Evolutionary conservation across 2,797 vertebrate genomes (phyloP), one percentile per base, ranked within the genome.

Genomic region (Fratercula arctica): DNA sequence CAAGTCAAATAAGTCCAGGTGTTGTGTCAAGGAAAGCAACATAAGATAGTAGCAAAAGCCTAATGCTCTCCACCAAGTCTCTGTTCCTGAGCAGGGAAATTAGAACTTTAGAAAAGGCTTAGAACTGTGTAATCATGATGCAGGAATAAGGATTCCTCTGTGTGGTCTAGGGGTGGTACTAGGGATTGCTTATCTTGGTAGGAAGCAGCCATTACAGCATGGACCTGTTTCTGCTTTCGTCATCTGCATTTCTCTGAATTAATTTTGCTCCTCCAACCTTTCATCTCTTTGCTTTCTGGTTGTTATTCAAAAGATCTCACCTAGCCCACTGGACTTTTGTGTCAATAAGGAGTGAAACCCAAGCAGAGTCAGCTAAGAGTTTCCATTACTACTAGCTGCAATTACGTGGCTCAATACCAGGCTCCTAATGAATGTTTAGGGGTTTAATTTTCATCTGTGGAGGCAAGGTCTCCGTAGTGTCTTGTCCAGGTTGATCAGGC

Each of bases 361-460:
- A 69, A 95, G 74, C 23, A 85, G 72, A 61, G 60, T 74, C 74
- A 61, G 51, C 56, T 89, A 92, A 90, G 96, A 95, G 61, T 96
- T 95, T 96, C 91, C 87, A 82, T 86, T 95, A 61, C 74, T 90
- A n/a, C 46, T 68, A 63, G 18, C 54, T 82, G 91, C 91, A 95
- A 35, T 95, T 93, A 78, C 1, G 3, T 90, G 74, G 67, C 84
- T 95, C 46, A 69, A 13, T 95, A 91, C 67, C 23, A 59, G 80
- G 23, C 37, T 95, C n/a, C 45, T 91, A 93, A 81, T 92, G 87
- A 95, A 69, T 17, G 54, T 88, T 72, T 86, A 14, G 14, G 43
- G 54, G 53, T n/a, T 94, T 95, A 66, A 89, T 85, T 97, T 93
- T 96, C 90, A 75, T 94, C 61, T 64, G 24, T 66, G 77, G 54